Conservation (phyloP, 2,113 vertebrate genomes). For the mouse (Mus musculus) region GRCm39 chr3:39805001-39805500, state of each 20-base stretch:
- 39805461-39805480: slow-evolving; percentile 19
- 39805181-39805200: neutral
- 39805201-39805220: neutral
- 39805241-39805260: neutral
- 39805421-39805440: slow-evolving; percentile 41
- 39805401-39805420: slow-evolving; percentile 4
- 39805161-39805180: neutral
- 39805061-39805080: neutral
- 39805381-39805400: neutral
- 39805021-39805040: neutral
- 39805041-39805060: neutral
- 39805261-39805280: neutral
- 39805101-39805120: neutral
- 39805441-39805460: slow-evolving; percentile 36
- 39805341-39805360: neutral
- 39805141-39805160: neutral
- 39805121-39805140: neutral
- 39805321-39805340: neutral
- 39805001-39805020: neutral
- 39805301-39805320: neutral
- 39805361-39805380: neutral
- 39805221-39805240: neutral
- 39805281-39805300: neutral
- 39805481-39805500: neutral
- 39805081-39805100: neutral